These are phyloP conservation scores for Ctenicera cuprea DNA, from an alignment of 2,888 invertebrate genomes.

Conservation along the genomic window DNA sequence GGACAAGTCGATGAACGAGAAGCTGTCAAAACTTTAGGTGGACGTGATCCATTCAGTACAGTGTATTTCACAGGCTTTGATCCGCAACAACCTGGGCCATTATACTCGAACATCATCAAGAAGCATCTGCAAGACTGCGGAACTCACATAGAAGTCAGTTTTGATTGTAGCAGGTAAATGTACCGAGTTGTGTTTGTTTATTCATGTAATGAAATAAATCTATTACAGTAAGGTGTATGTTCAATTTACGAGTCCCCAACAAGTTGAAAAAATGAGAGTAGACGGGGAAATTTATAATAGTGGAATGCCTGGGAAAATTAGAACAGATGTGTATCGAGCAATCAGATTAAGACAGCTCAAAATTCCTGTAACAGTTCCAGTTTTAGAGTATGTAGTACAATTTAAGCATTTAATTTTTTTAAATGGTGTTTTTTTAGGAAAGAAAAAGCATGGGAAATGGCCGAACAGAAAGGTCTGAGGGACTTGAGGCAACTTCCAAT, in stretches of 20 bases:
- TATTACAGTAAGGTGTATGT: slow-evolving; percentile 80
- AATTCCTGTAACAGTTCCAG: slow-evolving; percentile 74
- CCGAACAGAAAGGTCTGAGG: slow-evolving; percentile 58
- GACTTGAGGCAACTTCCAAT: not conserved
- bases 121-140: slow-evolving; percentile 75
- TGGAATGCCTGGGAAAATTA: slow-evolving; percentile 78
- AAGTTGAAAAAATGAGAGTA: slow-evolving; percentile 62
- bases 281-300: slow-evolving; percentile 71
- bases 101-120: slow-evolving; percentile 82
- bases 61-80: slow-evolving; percentile 81
- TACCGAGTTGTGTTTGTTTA: not conserved
- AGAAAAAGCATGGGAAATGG: slow-evolving; percentile 59
- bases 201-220: slow-evolving; percentile 49
- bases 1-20: slow-evolving; percentile 79
- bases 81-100: slow-evolving; percentile 79
- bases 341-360: slow-evolving; percentile 80
- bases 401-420: not conserved
- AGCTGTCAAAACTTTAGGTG: slow-evolving; percentile 80
- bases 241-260: slow-evolving; percentile 75
- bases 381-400: slow-evolving; percentile 76
- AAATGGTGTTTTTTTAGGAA: slow-evolving; percentile 25
- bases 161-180: slow-evolving; percentile 74
- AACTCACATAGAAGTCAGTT: slow-evolving; percentile 74
- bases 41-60: slow-evolving; percentile 85
- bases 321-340: slow-evolving; percentile 83